Conservation (phyloP, 2,888 invertebrate genomes). For the Tinea semifulvella region DNA sequence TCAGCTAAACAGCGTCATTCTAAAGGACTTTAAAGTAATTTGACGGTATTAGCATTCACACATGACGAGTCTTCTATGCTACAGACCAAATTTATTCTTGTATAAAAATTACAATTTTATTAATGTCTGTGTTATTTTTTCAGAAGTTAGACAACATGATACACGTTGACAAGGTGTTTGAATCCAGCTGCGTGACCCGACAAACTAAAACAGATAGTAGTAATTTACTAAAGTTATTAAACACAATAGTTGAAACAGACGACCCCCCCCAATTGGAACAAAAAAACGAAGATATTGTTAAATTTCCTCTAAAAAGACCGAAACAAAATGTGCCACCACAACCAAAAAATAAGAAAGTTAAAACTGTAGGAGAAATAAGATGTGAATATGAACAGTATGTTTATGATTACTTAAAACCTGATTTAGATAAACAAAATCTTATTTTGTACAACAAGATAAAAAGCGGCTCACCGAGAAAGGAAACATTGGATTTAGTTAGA, state of each 20-base stretch:
- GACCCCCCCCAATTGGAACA: not conserved
- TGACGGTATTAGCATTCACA: too few relatives aligned
- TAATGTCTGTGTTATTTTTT: too few relatives aligned
- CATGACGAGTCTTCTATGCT: too few relatives aligned
- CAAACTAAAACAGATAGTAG: too few relatives aligned
- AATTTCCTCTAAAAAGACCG: slow-evolving; percentile 24
- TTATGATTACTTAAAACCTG: slow-evolving; percentile 30
- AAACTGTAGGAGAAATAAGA: slow-evolving; percentile 47
- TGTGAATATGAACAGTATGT: slow-evolving; percentile 42
- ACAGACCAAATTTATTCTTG: too few relatives aligned
- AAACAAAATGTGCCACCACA: slow-evolving; percentile 45
- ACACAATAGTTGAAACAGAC: not conserved
- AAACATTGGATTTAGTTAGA: slow-evolving; percentile 35
- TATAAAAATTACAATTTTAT: too few relatives aligned
- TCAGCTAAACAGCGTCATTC: too few relatives aligned
- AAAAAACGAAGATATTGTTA: not conserved
- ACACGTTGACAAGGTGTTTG: too few relatives aligned
- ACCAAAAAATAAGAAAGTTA: slow-evolving; percentile 39
- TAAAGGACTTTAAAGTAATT: too few relatives aligned
- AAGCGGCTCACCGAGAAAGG: slow-evolving; percentile 34
- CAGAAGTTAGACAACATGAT: too few relatives aligned
- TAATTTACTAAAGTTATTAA: not conserved
- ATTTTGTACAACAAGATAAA: slow-evolving; percentile 43
- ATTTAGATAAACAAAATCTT: slow-evolving; percentile 42
- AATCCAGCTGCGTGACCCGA: too few relatives aligned